Evolutionary conservation across 2,888 invertebrate species (phyloP), one percentile per base, ranked within the genome.

Genomic region (Frankliniella intonsa): DNA sequence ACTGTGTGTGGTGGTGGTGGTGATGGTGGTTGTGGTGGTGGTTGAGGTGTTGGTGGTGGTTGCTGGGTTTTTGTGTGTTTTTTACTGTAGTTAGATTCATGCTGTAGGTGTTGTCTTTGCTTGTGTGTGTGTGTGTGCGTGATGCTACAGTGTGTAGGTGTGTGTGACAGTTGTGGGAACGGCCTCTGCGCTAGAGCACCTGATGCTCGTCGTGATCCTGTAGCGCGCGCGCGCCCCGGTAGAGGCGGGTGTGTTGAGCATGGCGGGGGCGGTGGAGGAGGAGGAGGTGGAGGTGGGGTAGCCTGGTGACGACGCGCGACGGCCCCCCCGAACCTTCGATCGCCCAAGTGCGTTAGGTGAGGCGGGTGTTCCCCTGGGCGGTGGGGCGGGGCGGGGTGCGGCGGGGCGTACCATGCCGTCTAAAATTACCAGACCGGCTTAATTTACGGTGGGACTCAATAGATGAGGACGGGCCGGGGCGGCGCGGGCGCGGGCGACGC

Each of bases 361-460:
- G 38, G 38, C 38, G 38, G 38, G 38, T 38, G 38, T 38, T 38
- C 38, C 38, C 38, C 38, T 5, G 65, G 2, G 17, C 8, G n/a
- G 65, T 19, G 65, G n/a, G 19, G 17, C 14, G 12, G 55, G 17
- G 17, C 55, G 69, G 22, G 69, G 69, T 8, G n/a, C 3, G 22
- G 69, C 69, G n/a, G 69, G 69, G n/a, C 69, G 69, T 11, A 22
- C 69, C 69, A 14, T n/a, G 38, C 11, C 69, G n/a, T 9, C 69
- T 76, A 76, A 76, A 76, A 76, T 76, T 76, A 76, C 69, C 69
- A 76, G 69, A 14, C 69, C 69, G 22, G 9, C 69, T 19, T 81
- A 81, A 25, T 25, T 49, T 81, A 76, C 50, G 80, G 83, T 25
- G 38, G 50, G 80, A 80, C 22, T 83, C 84, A 25, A 27, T 62